Conservation (phyloP, 2,797 vertebrate genomes). For the Ara ararauna region DNA sequence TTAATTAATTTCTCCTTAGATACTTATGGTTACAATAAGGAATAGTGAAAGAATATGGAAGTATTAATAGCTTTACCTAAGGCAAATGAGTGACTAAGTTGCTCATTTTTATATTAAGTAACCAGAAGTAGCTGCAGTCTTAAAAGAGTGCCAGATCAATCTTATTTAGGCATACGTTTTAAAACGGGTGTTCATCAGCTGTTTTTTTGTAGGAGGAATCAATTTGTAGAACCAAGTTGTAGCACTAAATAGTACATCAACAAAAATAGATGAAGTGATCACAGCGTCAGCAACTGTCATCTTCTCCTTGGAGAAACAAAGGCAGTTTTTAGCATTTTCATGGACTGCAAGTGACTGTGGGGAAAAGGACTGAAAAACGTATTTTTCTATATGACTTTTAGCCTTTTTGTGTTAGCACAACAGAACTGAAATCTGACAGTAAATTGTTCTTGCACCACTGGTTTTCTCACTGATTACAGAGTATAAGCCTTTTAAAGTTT, state of each 20-base stretch:
- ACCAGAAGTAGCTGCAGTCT: conserved; percentile 36
- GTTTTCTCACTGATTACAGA: background rate
- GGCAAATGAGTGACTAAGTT: conserved; percentile 43
- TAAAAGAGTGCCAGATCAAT: conserved; percentile 29
- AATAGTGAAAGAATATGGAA: background rate
- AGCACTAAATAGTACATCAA: conserved; percentile 41
- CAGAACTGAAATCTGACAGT: background rate
- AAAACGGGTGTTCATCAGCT: conserved; percentile 31
- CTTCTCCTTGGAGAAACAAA: conserved; percentile 11
- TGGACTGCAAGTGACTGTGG: background rate
- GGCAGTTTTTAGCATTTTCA: conserved; percentile 12
- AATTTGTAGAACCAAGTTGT: conserved; percentile 36
- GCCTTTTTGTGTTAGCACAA: background rate
- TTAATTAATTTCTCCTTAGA: background rate
- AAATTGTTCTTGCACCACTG: background rate
- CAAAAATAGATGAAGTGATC: conserved; percentile 48
- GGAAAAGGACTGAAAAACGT: background rate
- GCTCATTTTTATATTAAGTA: conserved; percentile 53
- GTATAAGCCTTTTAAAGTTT: background rate
- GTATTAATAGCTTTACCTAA: background rate
- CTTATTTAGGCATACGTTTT: conserved; percentile 11
- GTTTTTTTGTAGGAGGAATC: conserved; percentile 62
- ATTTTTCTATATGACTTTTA: background rate
- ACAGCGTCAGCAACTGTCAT: background rate
- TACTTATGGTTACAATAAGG: background rate